phyloP scores from a whole-genome alignment of 2,888 invertebrate species.

The Podotricha telesiphe region DNA sequence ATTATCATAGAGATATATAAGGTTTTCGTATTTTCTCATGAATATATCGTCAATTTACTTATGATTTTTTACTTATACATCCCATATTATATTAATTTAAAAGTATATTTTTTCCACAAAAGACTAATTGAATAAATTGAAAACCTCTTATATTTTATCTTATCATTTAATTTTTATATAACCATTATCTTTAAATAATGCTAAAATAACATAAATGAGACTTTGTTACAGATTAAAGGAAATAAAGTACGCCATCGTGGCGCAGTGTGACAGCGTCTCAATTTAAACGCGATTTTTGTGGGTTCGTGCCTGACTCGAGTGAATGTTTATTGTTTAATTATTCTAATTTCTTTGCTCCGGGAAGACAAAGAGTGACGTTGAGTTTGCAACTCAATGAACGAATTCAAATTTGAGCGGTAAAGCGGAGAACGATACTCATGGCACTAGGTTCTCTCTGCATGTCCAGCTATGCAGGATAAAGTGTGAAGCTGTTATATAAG shows the following conservation, averaged over 20 bases:
- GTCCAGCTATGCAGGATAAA: too few species aligned
- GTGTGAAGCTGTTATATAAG: not conserved
- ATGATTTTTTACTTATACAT: too few species aligned
- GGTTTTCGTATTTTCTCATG: too few species aligned
- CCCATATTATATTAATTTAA: too few species aligned
- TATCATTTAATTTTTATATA: not conserved
- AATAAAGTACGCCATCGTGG: not conserved
- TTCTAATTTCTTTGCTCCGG: not conserved
- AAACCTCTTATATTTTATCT: slow-evolving; percentile 1
- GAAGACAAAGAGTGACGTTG: not conserved
- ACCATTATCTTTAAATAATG: not conserved
- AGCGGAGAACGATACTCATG: too few species aligned
- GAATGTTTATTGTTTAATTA: not conserved
- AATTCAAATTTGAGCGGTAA: too few species aligned
- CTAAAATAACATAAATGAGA: not conserved
- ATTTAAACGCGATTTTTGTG: too few species aligned
- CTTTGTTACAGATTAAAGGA: not conserved
- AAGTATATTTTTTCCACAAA: not conserved
- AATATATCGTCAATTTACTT: too few species aligned
- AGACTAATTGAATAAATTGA: not conserved
- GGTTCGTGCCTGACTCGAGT: not conserved
- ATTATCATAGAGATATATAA: too few species aligned
- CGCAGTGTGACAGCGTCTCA: too few species aligned
- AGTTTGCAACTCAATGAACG: too few species aligned
- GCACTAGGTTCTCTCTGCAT: too few species aligned